A percentile compares a stretch with the other conserved stretches of the same genome.
These are phyloP conservation scores for Megalops cyprinoides DNA, from an alignment of 2,797 vertebrate species.

Conservation along the genomic window DNA sequence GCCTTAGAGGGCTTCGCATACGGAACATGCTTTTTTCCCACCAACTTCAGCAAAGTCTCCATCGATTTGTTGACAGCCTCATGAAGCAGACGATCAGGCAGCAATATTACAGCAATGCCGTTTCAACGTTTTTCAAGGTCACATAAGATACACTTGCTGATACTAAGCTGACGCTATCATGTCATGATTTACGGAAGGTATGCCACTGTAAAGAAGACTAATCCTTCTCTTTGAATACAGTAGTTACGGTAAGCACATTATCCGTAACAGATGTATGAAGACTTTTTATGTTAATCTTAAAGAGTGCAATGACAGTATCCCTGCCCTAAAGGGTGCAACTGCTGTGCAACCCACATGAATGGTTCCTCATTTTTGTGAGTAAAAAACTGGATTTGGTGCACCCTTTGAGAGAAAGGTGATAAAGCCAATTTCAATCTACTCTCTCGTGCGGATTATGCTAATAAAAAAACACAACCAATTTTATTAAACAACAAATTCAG, in stretches of 20 bases:
- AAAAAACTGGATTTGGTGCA: too few species aligned
- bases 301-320: background rate
- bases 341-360: too few species aligned
- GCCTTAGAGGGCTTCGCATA: conserved; percentile 48
- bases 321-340: too few species aligned
- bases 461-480: too few species aligned
- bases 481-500: too few species aligned
- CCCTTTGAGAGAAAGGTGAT: too few species aligned
- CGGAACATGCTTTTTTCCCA: conserved; percentile 13
- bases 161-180: background rate
- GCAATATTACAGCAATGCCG: conserved; percentile 15
- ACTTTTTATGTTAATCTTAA: conserved; percentile 22
- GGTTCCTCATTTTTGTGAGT: too few species aligned
- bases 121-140: conserved; percentile 35
- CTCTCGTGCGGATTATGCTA: too few species aligned
- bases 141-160: background rate
- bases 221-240: too few species aligned
- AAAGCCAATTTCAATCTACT: too few species aligned
- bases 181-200: background rate
- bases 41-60: conserved; percentile 42
- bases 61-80: conserved; percentile 40
- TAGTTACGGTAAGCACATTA: too few species aligned
- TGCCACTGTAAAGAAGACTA: background rate
- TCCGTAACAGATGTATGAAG: background rate
- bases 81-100: conserved; percentile 19